phyloP scores from a whole-genome alignment of 1,140 invertebrate genomes.

The Phenacoccus solenopsis region DNA sequence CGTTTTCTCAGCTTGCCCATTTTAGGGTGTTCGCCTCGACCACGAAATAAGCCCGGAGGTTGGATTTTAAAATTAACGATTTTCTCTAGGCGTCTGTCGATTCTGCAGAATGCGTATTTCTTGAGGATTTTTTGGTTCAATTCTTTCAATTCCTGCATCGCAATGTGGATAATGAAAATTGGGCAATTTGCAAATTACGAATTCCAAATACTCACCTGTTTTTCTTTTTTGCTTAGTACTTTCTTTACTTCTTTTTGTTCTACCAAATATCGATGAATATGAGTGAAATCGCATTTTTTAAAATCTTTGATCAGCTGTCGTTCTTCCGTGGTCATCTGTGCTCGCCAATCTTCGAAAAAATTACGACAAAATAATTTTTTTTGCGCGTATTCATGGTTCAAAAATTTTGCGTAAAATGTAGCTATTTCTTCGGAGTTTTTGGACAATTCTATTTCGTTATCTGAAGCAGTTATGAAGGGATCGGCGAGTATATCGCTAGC shows the following conservation, averaged over 20 bases:
- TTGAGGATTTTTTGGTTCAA: conserved; percentile 80
- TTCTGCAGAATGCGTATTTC: conserved; percentile 90
- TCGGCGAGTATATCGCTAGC: too few relatives aligned
- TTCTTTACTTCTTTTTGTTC: conserved; percentile 67
- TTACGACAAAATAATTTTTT: conserved; percentile 93
- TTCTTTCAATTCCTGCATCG: conserved; percentile 55
- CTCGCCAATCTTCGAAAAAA: conserved; percentile 86
- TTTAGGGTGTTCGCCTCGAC: conserved; percentile 97
- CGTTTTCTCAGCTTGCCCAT: conserved; percentile 95
- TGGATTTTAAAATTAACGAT: conserved; percentile 99
- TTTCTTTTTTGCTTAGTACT: conserved; percentile 74
- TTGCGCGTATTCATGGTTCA: conserved; percentile 97
- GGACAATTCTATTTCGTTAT: conserved; percentile 67
- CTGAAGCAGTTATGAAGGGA: conserved; percentile 31
- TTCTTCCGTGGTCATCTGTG: conserved; percentile 78
- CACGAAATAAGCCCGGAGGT: conserved; percentile 91
- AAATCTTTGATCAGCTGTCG: conserved; percentile 67
- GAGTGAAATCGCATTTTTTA: conserved; percentile 84
- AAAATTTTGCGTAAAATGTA: conserved; percentile 94
- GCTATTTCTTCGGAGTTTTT: conserved; percentile 88
- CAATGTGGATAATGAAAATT: conserved; percentile 6
- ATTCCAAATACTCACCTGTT: conserved; percentile 39
- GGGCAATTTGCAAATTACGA: background rate
- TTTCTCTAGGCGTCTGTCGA: conserved; percentile 97
- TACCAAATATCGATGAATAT: conserved; percentile 77